Evolutionary conservation across 2,888 invertebrate species (phyloP).

Genomic region (Prostheceraeus crozeri): DNA sequence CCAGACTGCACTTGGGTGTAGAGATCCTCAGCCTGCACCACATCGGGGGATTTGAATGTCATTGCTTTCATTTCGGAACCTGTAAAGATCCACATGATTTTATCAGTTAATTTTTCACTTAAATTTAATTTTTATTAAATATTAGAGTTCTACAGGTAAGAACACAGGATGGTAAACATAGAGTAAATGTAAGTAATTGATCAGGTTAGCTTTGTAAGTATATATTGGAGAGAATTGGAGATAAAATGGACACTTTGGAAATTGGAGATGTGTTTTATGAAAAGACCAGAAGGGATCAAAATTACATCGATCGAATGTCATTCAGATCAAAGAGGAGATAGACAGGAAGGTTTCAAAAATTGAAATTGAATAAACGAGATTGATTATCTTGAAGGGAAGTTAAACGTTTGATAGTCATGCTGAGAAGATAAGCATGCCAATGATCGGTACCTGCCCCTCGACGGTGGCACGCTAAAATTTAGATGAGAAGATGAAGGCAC

Average conservation of each 20-base stretch:
- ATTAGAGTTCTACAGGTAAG: background rate
- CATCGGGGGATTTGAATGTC: conserved; percentile 37
- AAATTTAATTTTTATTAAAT: background rate
- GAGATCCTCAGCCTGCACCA: conserved; percentile 37
- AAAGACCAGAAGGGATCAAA: no score
- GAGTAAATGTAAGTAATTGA: no score
- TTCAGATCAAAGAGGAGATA: no score
- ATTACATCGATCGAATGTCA: no score
- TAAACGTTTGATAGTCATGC: background rate
- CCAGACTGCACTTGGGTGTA: conserved; percentile 33
- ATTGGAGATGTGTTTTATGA: no score
- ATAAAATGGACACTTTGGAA: no score
- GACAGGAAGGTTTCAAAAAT: no score
- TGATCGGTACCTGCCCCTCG: background rate
- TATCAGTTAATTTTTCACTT: background rate
- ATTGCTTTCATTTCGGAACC: conserved; percentile 37
- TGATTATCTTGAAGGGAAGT: background rate
- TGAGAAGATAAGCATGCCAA: background rate
- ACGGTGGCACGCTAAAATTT: no score
- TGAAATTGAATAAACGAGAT: no score
- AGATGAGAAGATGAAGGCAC: no score
- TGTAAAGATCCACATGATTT: conserved; percentile 16
- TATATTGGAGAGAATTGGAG: no score
- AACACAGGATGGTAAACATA: background rate
- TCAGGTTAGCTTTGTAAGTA: no score